Evolutionary conservation across 2,888 invertebrate genomes (phyloP), one percentile per base, ranked within the genome.

Genomic region (Epiblema foenella): DNA sequence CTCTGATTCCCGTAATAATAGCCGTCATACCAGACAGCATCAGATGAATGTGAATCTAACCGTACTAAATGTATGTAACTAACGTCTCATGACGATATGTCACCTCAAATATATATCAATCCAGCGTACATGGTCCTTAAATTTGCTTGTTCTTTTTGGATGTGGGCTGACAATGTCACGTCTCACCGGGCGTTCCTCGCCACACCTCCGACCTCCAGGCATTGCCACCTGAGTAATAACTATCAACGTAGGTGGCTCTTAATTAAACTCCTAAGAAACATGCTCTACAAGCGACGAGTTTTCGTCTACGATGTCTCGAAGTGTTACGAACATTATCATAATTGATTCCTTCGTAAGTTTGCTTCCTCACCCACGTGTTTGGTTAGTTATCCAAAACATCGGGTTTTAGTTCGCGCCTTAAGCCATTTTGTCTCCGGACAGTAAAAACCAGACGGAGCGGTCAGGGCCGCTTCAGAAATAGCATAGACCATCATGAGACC

Each of bases 391-490:
- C 24, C 2, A 24, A 56, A 29, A 29, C 15, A 24, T 8, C 29
- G 2, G 15, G 46, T 8, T 8, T 8, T 7, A 7, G 46, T 46
- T 46, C 46, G 46, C 1, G 1, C 0, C 46, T 46, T n/a, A 8
- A 46, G n/a, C 18, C 2, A 2, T 51, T 51, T 51, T 51, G 17
- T 51, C 11, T 51, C 51, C 10, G 51, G 51, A 17, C 2, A 1
- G 9, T 58, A 58, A 64, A 54, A n/a, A 54, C 59, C 65, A 60
- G 20, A n/a, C 51, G 64, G 69, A 66, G 39, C 56, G 71, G 71
- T 71, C 71, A 71, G 60, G 71, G 71, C 66, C 71, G 56, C 15
- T 24, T 62, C 66, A 24, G 54, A 42, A 66, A 71, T 71, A 67
- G 56, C 49, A 29, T 54, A 66, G 60, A 71, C 71, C 18, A 71